Base-by-base conservation (phyloP, 2,113 vertebrate species). In the Pardalotus punctatus region DNA sequence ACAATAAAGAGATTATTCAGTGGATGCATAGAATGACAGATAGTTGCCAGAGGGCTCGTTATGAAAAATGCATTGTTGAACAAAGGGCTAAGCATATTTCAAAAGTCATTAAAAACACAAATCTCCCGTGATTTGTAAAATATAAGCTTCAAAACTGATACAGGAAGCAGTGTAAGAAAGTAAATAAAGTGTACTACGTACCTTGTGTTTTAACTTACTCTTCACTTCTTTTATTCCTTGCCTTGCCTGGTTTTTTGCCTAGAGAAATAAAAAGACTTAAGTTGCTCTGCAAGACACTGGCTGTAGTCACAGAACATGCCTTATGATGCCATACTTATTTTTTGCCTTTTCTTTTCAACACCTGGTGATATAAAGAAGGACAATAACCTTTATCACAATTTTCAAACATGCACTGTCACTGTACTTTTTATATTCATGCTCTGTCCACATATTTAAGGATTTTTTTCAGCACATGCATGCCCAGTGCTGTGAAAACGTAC, bases 241-340 rank as follows among this genome's bases (percentile, higher is more conserved):
- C 95, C 98, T 99, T 48, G 99, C 99, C 29, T 99, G 99, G 97
- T 96, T 99, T 98, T 99, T 99, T 97, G 99, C 99, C 98, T 99
- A 96, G 89, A 93, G 96, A 91, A 97, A 56, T 35, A 92, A 92
- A 84, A 74, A 42, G 33, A 29, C 56, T 56, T 88, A 86, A 91
- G 62, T 29, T 45, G 33, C 51, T 96, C 69, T 88, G 67, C 11
- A 53, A 60, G 60, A 73, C 28, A 91, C 29, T 70, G 27, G n/a
- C 45, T 89, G n/a, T 27, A 78, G 38, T 62, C 69, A 88, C 8
- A 43, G 31, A 88, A 43, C 35, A 66, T 17, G 58, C 31, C 25
- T 86, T 54, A 81, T 5, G 54, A 84, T 47, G 61, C 23, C 11
- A 81, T 35, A 61, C 54, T 87, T 64, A 82, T 72, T 80, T 88